Evolutionary conservation across 2,113 vertebrate genomes (phyloP).

Genomic region (Apus apus): DNA sequence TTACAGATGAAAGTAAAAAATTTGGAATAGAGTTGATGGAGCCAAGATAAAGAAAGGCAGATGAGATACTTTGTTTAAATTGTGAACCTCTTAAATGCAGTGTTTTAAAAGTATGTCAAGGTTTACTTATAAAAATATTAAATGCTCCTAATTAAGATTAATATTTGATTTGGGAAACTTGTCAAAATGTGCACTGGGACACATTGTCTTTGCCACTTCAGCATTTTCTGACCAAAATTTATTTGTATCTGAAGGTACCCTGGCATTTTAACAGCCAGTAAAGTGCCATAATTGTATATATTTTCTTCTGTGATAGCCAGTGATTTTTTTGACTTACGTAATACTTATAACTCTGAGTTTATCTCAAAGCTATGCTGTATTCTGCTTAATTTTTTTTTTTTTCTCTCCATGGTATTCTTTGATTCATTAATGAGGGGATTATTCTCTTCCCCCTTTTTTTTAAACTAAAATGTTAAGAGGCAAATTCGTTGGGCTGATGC

Average conservation of each 20-base stretch:
- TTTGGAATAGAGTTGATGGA: background rate
- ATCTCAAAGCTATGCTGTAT: background rate
- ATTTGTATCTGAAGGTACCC: background rate
- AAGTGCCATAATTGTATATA: background rate
- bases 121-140: background rate
- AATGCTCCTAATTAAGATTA: background rate
- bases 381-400: background rate
- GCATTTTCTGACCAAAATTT: background rate
- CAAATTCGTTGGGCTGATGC: background rate
- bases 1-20: background rate
- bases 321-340: background rate
- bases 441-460: background rate
- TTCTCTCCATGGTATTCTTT: background rate
- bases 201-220: background rate
- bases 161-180: background rate
- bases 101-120: background rate
- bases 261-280: background rate
- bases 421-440: background rate
- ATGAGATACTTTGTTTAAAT: background rate
- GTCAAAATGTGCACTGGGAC: background rate
- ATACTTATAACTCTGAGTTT: background rate
- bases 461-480: background rate
- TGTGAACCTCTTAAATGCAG: background rate
- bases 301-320: background rate
- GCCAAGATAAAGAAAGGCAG: background rate